Evolutionary conservation across 2,888 invertebrate genomes (phyloP).

Genomic region (Athrips mouffetella): DNA sequence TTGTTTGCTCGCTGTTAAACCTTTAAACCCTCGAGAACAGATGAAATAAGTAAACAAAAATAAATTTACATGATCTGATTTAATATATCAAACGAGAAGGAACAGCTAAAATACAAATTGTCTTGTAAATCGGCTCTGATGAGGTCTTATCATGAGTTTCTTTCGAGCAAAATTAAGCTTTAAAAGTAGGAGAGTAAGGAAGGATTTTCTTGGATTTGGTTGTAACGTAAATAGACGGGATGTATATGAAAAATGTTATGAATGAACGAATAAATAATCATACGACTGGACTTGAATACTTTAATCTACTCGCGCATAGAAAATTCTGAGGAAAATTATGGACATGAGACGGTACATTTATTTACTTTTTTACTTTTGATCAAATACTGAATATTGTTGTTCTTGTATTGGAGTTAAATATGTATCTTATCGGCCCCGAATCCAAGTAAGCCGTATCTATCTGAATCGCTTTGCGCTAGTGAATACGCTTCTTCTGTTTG

Average conservation of each 20-base stretch:
- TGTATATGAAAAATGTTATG: slow-evolving; percentile 49
- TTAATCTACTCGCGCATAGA: slow-evolving; percentile 36
- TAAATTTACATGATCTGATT: slow-evolving; percentile 25
- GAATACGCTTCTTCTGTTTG: too few species aligned
- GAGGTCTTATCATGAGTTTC: slow-evolving; percentile 24
- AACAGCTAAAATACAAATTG: slow-evolving; percentile 30
- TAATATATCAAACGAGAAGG: slow-evolving; percentile 30
- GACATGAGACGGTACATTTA: background rate
- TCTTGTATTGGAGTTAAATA: too few species aligned
- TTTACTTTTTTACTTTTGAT: too few species aligned
- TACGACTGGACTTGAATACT: slow-evolving; percentile 39
- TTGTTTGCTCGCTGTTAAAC: slow-evolving; percentile 15
- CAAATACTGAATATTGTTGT: too few species aligned
- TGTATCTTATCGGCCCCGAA: too few species aligned
- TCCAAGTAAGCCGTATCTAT: too few species aligned
- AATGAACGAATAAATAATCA: slow-evolving; percentile 58
- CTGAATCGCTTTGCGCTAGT: too few species aligned
- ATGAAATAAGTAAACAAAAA: slow-evolving; percentile 18
- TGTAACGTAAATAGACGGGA: slow-evolving; percentile 20
- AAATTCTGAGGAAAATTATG: background rate
- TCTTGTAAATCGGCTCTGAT: slow-evolving; percentile 26
- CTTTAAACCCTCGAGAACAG: slow-evolving; percentile 23
- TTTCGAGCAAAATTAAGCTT: slow-evolving; percentile 26
- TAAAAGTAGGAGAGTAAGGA: slow-evolving; percentile 25
- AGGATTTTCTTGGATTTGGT: slow-evolving; percentile 29